A percentile compares a stretch with the other conserved stretches of the same genome.
These are phyloP conservation scores for Chrysochloris asiatica DNA, from an alignment of 2,113 vertebrate species.

Conservation along the genomic window DNA sequence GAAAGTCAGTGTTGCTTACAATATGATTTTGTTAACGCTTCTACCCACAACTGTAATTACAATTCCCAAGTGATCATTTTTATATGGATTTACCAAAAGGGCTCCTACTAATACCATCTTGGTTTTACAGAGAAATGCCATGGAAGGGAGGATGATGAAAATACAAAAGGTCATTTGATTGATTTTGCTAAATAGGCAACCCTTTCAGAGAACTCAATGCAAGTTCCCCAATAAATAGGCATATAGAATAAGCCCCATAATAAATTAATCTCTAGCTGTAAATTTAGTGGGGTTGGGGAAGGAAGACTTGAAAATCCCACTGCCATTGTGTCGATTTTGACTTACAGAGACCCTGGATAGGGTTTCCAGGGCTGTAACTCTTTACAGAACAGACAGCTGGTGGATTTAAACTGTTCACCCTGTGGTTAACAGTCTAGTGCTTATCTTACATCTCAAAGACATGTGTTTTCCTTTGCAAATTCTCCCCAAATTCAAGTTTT, in stretches of 20 bases:
- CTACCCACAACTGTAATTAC: neutral
- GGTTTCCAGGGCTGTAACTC: no score
- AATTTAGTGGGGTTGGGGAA: neutral
- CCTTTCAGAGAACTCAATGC: neutral
- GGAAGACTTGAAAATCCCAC: no score
- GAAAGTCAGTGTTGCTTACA: slow-evolving; percentile 32
- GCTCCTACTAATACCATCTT: neutral
- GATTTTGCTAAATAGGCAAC: neutral
- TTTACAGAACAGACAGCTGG: no score
- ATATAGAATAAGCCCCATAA: neutral
- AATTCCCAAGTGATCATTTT: neutral
- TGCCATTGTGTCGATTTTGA: no score
- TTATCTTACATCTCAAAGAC: no score
- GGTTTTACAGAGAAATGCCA: slow-evolving; percentile 30
- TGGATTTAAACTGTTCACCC: no score
- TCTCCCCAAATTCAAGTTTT: neutral
- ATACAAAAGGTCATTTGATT: neutral
- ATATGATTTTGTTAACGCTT: neutral
- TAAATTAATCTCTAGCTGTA: neutral
- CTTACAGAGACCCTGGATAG: no score
- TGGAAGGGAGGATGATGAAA: neutral
- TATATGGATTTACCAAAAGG: neutral
- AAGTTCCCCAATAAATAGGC: neutral
- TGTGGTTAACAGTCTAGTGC: no score
- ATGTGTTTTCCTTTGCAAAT: slow-evolving; percentile 5